These are phyloP conservation scores for Molossus alvarezi DNA, from an alignment of 2,797 vertebrate species.

Conservation along the genomic window DNA sequence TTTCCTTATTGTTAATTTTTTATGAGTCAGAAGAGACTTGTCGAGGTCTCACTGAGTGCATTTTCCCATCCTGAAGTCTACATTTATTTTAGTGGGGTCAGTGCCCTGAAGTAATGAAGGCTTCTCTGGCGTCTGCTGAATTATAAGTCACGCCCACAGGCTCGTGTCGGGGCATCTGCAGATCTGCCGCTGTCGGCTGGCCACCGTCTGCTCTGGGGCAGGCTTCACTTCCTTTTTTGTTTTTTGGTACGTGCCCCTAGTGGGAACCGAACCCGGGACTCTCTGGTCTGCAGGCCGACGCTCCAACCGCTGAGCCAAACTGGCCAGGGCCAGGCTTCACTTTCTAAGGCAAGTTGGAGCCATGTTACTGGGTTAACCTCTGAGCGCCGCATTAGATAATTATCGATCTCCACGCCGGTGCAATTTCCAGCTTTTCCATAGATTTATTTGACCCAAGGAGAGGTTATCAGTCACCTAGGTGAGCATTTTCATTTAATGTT, in stretches of 20 bases:
- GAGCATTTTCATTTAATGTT: neutral
- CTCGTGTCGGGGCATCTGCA: neutral
- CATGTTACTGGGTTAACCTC: neutral
- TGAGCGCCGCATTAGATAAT: neutral
- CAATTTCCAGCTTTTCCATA: neutral
- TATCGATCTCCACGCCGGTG: neutral
- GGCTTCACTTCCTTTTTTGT: no score
- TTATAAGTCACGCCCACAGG: neutral
- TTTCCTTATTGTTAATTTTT: conserved; percentile 30
- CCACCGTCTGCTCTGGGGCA: neutral
- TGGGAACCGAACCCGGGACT: no score
- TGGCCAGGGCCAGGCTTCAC: neutral
- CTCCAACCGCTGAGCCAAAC: no score
- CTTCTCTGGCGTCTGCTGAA: conserved; percentile 21
- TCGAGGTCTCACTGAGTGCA: neutral
- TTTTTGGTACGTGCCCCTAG: no score
- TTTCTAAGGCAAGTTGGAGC: conserved; percentile 16
- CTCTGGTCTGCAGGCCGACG: no score
- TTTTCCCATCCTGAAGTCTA: conserved; percentile 15
- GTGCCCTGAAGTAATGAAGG: conserved; percentile 13
- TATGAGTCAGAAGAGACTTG: neutral
- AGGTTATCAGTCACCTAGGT: neutral
- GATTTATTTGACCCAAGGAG: neutral
- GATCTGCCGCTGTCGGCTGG: neutral
- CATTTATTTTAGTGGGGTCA: conserved; percentile 49